Conservation (phyloP, 2,797 vertebrate species). For the Enteromius fasciolatus region DNA sequence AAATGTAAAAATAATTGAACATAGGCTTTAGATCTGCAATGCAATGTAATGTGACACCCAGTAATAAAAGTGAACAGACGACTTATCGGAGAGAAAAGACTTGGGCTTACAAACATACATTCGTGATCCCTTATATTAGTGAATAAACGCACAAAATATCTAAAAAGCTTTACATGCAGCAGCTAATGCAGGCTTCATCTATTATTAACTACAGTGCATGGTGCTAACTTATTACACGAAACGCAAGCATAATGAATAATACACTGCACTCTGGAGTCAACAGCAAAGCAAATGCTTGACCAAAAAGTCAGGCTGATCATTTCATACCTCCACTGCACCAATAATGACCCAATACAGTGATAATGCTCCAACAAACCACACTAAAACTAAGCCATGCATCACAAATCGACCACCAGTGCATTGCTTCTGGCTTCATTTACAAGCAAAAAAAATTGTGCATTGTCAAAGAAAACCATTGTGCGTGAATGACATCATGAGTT, state of each 20-base stretch:
- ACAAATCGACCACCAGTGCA: neutral
- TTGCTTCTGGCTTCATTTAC: neutral
- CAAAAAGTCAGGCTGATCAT: neutral
- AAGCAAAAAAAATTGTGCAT: neutral
- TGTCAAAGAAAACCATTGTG: conserved; percentile 10
- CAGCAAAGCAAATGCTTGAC: neutral
- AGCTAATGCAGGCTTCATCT: neutral
- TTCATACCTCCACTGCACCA: neutral
- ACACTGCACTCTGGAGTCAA: neutral
- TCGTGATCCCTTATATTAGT: neutral
- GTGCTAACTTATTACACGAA: neutral
- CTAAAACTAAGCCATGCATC: neutral
- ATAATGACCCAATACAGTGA: neutral
- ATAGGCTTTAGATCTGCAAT: neutral
- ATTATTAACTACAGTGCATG: conserved; percentile 17
- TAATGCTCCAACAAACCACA: neutral
- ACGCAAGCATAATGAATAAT: neutral
- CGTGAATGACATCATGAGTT: neutral
- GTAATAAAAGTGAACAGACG: neutral
- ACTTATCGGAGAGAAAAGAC: neutral
- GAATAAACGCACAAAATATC: neutral
- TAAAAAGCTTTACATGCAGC: neutral
- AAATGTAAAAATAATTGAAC: neutral
- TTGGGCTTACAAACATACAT: neutral
- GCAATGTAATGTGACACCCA: neutral